phyloP scores from a whole-genome alignment of 2,797 vertebrate species.

The Ammospiza maritima region DNA sequence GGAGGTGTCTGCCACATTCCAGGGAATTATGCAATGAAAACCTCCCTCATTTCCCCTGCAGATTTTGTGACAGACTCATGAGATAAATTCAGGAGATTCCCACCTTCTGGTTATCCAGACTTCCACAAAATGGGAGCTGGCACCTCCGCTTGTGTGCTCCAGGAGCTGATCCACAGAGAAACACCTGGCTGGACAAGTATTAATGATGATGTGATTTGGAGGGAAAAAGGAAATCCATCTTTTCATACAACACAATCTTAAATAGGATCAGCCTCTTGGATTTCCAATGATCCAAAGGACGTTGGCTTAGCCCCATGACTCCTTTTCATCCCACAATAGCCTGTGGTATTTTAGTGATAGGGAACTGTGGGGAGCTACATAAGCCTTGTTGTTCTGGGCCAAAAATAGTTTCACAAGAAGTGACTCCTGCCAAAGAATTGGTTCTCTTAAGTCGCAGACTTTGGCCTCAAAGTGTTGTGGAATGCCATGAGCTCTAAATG shows the following conservation, averaged over 20 bases:
- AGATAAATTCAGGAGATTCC: background rate
- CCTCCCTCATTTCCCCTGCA: background rate
- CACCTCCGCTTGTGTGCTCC: background rate
- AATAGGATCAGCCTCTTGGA: background rate
- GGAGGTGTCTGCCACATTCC: background rate
- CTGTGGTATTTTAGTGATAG: constrained; percentile 28
- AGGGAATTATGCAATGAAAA: background rate
- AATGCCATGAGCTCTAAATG: constrained; percentile 31
- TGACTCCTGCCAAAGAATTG: constrained; percentile 7
- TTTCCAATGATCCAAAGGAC: constrained; percentile 23
- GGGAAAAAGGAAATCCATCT: background rate
- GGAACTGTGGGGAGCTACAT: background rate
- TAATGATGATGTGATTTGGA: background rate
- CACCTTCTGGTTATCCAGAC: background rate
- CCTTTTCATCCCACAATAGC: constrained; percentile 22
- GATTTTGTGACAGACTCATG: background rate
- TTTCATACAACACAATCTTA: background rate
- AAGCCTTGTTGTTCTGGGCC: background rate
- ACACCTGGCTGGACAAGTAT: background rate
- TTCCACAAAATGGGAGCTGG: background rate
- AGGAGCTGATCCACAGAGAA: background rate
- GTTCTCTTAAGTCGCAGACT: constrained; percentile 1
- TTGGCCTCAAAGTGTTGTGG: constrained; percentile 47
- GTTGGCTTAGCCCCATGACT: background rate
- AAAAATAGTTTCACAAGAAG: constrained; percentile 35